Conservation (phyloP, 2,888 invertebrate species). For the Stenodera caucasica region DNA sequence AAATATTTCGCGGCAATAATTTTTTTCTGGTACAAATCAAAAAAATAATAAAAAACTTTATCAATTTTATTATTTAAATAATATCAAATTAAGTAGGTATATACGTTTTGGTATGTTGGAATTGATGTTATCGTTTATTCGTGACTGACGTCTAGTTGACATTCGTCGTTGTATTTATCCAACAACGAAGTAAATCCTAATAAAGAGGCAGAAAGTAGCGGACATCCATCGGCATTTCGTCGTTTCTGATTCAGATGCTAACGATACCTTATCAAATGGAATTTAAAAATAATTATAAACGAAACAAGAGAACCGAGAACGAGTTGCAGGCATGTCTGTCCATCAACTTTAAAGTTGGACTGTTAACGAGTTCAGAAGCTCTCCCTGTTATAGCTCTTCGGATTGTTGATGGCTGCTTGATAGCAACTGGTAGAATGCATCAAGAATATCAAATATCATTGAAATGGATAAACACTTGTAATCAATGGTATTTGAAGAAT, state of each 20-base stretch:
- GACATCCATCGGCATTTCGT: conserved; percentile 40
- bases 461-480: conserved; percentile 6
- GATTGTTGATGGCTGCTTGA: conserved; percentile 10
- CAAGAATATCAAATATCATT: conserved; percentile 27
- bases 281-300: conserved; percentile 54
- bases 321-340: conserved; percentile 49
- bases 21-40: neutral
- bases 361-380: conserved; percentile 42
- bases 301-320: conserved; percentile 34
- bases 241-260: conserved; percentile 41
- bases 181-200: conserved; percentile 43
- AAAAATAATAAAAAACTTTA: neutral
- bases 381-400: conserved; percentile 13
- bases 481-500: conserved; percentile 25
- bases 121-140: conserved; percentile 16
- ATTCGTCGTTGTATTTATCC: conserved; percentile 12
- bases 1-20: neutral
- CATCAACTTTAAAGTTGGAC: conserved; percentile 44
- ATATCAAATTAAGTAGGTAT: neutral
- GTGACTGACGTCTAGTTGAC: conserved; percentile 16
- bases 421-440: conserved; percentile 26
- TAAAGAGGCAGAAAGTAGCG: conserved; percentile 40
- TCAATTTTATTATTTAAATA: neutral
- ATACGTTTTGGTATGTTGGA: conserved; percentile 5
- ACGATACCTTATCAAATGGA: conserved; percentile 52